Conservation (phyloP, 2,888 invertebrate genomes). For the Lasioglossum zephyrum region DNA sequence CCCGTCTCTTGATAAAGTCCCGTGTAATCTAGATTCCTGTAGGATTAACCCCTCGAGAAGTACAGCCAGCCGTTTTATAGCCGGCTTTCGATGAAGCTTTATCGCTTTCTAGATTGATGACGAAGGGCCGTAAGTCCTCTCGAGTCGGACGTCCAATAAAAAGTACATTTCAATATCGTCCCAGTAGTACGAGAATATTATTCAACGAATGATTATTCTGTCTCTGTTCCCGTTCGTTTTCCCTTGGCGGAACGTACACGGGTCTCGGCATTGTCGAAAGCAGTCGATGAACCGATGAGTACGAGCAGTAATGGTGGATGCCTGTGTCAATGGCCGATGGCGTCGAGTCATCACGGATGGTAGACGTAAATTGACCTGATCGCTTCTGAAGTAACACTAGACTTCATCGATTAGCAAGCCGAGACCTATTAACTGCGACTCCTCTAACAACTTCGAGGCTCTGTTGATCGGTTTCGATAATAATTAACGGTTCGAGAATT, state of each 20-base stretch:
- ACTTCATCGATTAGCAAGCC: background rate
- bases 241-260: background rate
- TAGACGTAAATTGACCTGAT: background rate
- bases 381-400: background rate
- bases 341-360: background rate
- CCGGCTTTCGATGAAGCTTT: conserved; percentile 26
- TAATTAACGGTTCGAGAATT: background rate
- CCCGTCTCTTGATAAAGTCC: conserved; percentile 40
- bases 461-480: background rate
- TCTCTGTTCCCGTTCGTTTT: background rate
- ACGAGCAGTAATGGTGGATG: background rate
- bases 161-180: conserved; percentile 3
- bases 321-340: background rate
- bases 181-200: background rate
- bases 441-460: background rate
- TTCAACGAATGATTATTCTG: background rate
- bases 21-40: conserved; percentile 36
- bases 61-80: conserved; percentile 8
- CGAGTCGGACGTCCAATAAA: background rate
- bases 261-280: background rate
- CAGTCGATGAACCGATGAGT: background rate
- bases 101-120: conserved; percentile 9
- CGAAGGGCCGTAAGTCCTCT: background rate
- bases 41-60: conserved; percentile 22
- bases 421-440: background rate